Evolutionary conservation across 2,797 vertebrate species (phyloP).

Genomic region (Moxostoma hubbsi): DNA sequence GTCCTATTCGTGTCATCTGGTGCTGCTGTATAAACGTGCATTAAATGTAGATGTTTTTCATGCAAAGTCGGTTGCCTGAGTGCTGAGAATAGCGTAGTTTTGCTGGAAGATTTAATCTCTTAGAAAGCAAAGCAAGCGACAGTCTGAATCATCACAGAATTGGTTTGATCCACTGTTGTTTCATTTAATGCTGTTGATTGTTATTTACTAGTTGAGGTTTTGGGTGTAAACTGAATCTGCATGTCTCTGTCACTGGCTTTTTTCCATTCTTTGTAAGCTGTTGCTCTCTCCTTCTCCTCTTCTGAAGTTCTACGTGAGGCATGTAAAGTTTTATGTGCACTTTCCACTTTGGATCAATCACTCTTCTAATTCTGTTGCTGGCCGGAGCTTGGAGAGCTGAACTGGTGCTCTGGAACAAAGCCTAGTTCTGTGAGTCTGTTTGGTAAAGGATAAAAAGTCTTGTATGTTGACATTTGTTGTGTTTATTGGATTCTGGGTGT

Average conservation of each 20-base stretch:
- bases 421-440: conserved; percentile 5
- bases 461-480: conserved; percentile 14
- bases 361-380: background rate
- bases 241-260: conserved; percentile 31
- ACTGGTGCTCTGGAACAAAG: too few relatives aligned
- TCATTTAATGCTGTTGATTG: background rate
- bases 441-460: conserved; percentile 16
- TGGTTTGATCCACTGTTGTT: background rate
- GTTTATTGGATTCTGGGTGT: conserved; percentile 1
- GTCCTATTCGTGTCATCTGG: conserved; percentile 66
- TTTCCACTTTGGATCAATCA: conserved; percentile 38
- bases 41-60: conserved; percentile 77
- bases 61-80: conserved; percentile 58
- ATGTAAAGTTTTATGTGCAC: conserved; percentile 46
- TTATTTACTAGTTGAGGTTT: too few relatives aligned
- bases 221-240: background rate
- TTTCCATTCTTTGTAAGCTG: conserved; percentile 13
- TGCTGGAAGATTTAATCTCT: background rate
- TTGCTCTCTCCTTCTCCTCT: conserved; percentile 21
- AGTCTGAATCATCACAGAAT: background rate
- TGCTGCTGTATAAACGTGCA: conserved; percentile 61
- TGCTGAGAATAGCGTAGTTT: conserved; percentile 45
- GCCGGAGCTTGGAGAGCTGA: too few relatives aligned
- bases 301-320: background rate
- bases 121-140: background rate